Base-by-base conservation (phyloP, 2,113 vertebrate genomes). In the Calidris pugnax region DNA sequence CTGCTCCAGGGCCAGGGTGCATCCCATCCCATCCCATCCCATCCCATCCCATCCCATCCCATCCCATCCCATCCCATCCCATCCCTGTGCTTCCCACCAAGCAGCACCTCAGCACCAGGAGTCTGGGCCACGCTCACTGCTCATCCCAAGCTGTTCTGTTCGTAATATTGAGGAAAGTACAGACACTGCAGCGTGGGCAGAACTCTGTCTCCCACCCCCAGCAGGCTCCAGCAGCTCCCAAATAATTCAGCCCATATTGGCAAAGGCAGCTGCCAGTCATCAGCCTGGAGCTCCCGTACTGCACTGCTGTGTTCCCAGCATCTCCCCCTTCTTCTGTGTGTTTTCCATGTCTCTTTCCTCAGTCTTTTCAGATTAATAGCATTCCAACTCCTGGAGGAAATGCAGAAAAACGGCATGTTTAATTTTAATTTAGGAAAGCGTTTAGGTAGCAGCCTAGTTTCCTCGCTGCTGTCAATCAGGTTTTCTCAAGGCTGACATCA, bases 401-500 rank as follows among this genome's bases (percentile, higher is more conserved):
- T 95, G 95, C 95, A 89, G n/a, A 96, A 97, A 98, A 93, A 79
- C 87, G 79, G 96, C 98, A 87, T 94, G 83, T 97, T 98, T 98
- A 97, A 98, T 98, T 98, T 98, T 98, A 97, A 98, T 98, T 98
- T 98, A 97, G 95, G 97, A 96, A 97, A 96, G 95, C 64, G 22
- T 97, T 98, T 97, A 98, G 98, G 98, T 97, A 98, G 95, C 96
- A 95, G 98, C 95, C 96, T 97, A 77, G 97, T 95, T 98, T 97
- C 96, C 97, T 96, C 56, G 13, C 92, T 97, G 97, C 97, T 98
- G 98, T 98, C 98, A 98, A 97, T 98, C 98, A 98, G 94, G 96
- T 97, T 97, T 98, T 97, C 98, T 98, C 98, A 98, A 98, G 98
- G 98, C 98, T 98, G 98, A 98, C 97, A 98, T 98, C 98, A 98